Evolutionary conservation across 2,888 invertebrate genomes (phyloP).

Genomic region (Lithophane ornitopus): DNA sequence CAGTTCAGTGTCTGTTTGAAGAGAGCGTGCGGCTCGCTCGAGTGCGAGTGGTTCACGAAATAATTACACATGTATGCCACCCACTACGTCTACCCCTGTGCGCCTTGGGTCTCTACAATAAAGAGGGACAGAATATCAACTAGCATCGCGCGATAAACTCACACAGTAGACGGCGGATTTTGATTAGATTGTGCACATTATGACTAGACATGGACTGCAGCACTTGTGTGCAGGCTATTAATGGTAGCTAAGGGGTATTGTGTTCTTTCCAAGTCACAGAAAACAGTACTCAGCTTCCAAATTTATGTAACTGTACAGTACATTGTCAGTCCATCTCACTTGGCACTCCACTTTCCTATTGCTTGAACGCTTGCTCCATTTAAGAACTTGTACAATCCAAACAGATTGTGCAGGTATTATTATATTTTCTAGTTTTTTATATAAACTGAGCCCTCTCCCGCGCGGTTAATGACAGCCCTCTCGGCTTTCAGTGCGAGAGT

Average conservation of each 20-base stretch:
- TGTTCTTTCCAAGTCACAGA: not conserved
- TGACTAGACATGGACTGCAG: constrained; percentile 19
- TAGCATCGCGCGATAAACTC: constrained; percentile 38
- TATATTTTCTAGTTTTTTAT: not conserved
- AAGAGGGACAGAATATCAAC: constrained; percentile 15
- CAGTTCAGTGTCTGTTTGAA: constrained; percentile 39
- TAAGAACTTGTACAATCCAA: not conserved
- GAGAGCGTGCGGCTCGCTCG: constrained; percentile 38
- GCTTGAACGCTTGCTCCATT: not conserved
- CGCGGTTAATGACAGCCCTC: constrained; percentile 41
- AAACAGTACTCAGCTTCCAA: too few species aligned
- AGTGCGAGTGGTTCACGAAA: constrained; percentile 52
- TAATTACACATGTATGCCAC: constrained; percentile 63
- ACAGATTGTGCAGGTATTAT: too few species aligned
- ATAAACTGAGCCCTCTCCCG: not conserved
- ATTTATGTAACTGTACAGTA: not conserved
- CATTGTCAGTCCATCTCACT: not conserved
- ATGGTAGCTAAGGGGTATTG: not conserved
- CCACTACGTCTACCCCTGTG: constrained; percentile 40
- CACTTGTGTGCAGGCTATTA: not conserved
- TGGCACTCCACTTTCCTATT: not conserved
- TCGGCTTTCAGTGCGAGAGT: constrained; percentile 30
- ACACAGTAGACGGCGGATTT: constrained; percentile 5
- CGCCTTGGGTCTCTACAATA: constrained; percentile 4
- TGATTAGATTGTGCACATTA: constrained; percentile 40